These are phyloP conservation scores for Carcinoscorpius rotundicauda DNA, from an alignment of 1,140 invertebrate species.

Conservation along the genomic window DNA sequence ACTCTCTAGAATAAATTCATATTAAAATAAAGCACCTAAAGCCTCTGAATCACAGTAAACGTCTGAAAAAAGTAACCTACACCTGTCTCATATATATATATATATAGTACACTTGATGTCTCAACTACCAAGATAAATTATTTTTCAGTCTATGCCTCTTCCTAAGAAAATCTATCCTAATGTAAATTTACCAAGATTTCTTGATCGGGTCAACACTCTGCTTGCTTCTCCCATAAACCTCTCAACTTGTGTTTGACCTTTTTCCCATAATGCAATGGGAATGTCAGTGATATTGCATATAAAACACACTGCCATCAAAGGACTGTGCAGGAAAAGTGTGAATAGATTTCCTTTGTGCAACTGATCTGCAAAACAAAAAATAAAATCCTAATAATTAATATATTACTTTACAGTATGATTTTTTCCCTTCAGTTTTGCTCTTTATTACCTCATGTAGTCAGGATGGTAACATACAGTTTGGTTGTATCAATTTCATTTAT, in stretches of 20 bases:
- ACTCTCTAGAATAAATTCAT: background rate
- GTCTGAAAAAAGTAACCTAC: too few relatives aligned
- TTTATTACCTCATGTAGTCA: too few relatives aligned
- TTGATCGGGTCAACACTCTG: conserved; percentile 61
- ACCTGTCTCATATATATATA: too few relatives aligned
- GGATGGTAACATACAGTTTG: too few relatives aligned
- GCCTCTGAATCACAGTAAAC: too few relatives aligned
- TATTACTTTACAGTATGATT: too few relatives aligned
- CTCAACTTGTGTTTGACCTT: conserved; percentile 74
- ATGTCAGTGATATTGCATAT: conserved; percentile 78
- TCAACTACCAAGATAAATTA: background rate
- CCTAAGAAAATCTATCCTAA: background rate
- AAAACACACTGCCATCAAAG: conserved; percentile 83
- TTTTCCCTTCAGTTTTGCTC: too few relatives aligned
- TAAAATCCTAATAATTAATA: too few relatives aligned
- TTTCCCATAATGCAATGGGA: conserved; percentile 76
- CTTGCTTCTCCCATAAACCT: conserved; percentile 80
- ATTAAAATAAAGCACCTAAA: too few relatives aligned
- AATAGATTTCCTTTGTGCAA: conserved; percentile 86
- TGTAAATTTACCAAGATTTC: conserved; percentile 54
- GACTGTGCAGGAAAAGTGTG: conserved; percentile 88
- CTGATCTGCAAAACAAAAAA: conserved; percentile 50
- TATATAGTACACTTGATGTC: background rate
- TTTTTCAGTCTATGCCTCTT: background rate
- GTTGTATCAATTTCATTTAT: too few relatives aligned